These are phyloP conservation scores for Eupsilia transversa DNA, from an alignment of 2,888 invertebrate species.

Conservation along the genomic window DNA sequence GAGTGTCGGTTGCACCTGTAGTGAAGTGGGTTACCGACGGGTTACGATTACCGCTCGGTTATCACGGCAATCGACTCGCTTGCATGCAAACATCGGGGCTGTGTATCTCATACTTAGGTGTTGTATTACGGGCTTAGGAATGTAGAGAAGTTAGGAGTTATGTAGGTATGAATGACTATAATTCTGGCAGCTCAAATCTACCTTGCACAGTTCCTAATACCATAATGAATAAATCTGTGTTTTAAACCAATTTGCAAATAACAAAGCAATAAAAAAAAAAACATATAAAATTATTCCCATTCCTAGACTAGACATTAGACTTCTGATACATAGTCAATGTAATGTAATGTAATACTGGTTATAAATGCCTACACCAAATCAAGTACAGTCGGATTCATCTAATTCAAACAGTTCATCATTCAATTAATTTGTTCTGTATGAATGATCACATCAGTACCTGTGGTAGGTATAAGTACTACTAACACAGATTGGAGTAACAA, in stretches of 20 bases:
- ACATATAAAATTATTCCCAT: not conserved
- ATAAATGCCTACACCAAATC: conserved; percentile 18
- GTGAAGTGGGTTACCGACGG: conserved; percentile 37
- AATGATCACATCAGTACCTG: conserved; percentile 13
- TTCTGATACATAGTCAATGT: not conserved
- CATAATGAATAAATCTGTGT: not conserved
- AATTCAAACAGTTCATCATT: conserved; percentile 8
- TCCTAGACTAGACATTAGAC: too few relatives aligned
- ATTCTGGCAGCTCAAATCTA: not conserved
- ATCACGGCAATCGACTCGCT: conserved; percentile 44
- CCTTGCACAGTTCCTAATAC: too few relatives aligned
- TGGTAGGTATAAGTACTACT: conserved; percentile 3
- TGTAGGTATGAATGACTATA: not conserved
- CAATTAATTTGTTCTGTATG: conserved; percentile 21
- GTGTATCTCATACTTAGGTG: conserved; percentile 15
- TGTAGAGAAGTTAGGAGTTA: not conserved
- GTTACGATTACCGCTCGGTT: conserved; percentile 47
- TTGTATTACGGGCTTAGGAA: not conserved
- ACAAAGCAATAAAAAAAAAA: not conserved
- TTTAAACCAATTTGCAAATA: not conserved
- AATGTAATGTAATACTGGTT: conserved; percentile 19
- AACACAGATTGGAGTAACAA: conserved; percentile 23
- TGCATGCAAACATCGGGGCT: conserved; percentile 10
- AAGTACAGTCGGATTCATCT: not conserved
- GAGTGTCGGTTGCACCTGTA: conserved; percentile 42